Percentiles rank a stretch among this genome's conserved stretches.
Conservation (phyloP, 1,140 invertebrate genomes). For the Lineus longissimus region DNA sequence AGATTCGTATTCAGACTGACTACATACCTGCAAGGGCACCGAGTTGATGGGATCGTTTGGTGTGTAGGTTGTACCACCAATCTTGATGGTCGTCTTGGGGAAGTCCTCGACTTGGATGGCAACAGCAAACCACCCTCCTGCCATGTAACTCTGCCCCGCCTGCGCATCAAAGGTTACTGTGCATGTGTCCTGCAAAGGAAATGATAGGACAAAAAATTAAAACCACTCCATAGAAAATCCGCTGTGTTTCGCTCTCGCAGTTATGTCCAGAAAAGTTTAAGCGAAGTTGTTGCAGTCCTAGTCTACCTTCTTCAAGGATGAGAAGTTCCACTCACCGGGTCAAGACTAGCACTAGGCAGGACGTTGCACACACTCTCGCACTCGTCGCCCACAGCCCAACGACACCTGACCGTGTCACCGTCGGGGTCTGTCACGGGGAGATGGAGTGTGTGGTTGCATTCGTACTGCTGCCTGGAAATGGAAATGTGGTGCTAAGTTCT, state of each 20-base stretch:
- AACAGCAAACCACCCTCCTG: constrained; percentile 23
- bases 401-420: constrained; percentile 23
- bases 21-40: constrained; percentile 22
- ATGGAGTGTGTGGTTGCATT: constrained; percentile 16
- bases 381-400: constrained; percentile 19
- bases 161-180: constrained; percentile 14
- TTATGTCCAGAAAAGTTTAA: too few relatives aligned
- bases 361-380: constrained; percentile 23
- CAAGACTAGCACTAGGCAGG: constrained; percentile 17
- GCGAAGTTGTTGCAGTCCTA: too few relatives aligned
- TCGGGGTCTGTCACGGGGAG: constrained; percentile 25
- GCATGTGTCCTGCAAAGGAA: constrained; percentile 22
- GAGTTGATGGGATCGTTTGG: constrained; percentile 15
- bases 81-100: constrained; percentile 19
- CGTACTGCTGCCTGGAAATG: constrained; percentile 20
- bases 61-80: constrained; percentile 15
- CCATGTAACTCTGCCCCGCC: constrained; percentile 6
- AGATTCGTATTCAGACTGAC: too few relatives aligned
- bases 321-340: constrained; percentile 18
- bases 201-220: too few relatives aligned
- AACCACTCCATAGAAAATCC: too few relatives aligned
- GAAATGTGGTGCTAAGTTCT: too few relatives aligned
- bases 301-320: too few relatives aligned
- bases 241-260: too few relatives aligned
- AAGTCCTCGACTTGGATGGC: constrained; percentile 25